Conservation (phyloP, 2,113 vertebrate genomes). For the Rhinoderma darwinii region DNA sequence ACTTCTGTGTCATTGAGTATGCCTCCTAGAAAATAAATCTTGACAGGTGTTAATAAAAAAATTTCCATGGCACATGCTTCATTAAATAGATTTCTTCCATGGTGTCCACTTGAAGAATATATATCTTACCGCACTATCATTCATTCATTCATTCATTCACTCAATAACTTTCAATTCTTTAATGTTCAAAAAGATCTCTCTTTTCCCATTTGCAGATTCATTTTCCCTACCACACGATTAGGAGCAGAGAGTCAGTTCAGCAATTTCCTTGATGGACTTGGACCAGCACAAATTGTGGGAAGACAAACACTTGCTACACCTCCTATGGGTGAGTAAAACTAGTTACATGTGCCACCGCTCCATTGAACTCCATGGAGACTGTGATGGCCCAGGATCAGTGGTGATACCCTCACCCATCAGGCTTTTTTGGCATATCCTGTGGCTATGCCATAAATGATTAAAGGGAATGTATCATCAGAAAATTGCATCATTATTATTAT, state of each 20-base stretch:
- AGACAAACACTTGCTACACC: conserved; percentile 94
- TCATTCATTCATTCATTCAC: neutral
- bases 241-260: conserved; percentile 97
- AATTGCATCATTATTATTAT: too few species aligned
- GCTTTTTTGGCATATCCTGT: too few species aligned
- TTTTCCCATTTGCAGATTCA: conserved; percentile 78
- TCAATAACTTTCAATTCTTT: neutral
- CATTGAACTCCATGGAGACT: neutral
- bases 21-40: too few species aligned
- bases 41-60: too few species aligned
- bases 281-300: conserved; percentile 95
- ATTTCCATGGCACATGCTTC: neutral
- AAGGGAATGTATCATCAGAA: too few species aligned
- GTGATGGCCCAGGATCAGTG: too few species aligned
- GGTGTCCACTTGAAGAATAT: neutral
- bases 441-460: too few species aligned
- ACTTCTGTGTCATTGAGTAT: too few species aligned
- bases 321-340: conserved; percentile 86
- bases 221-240: conserved; percentile 91
- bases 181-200: neutral
- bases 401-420: too few species aligned
- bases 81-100: neutral
- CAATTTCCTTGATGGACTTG: conserved; percentile 94
- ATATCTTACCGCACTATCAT: neutral
- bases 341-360: neutral